phyloP scores from a whole-genome alignment of 2,797 vertebrate species.

The Avahi laniger region DNA sequence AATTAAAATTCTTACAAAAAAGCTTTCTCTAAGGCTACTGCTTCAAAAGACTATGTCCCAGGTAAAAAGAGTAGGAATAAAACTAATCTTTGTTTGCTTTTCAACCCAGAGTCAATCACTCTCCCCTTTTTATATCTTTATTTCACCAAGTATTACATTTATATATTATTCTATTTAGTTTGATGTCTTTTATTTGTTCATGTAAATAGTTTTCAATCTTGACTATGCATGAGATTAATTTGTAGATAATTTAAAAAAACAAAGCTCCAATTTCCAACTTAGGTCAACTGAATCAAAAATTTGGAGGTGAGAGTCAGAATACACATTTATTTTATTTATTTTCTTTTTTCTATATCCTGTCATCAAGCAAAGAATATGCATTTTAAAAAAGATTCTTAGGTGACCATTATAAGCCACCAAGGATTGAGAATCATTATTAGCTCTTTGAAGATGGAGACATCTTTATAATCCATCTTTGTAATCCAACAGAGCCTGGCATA shows the following conservation, averaged over 20 bases:
- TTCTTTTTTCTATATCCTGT: not conserved
- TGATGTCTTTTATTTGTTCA: slow-evolving; percentile 6
- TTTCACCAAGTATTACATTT: not conserved
- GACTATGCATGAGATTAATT: not conserved
- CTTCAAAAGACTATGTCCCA: not conserved
- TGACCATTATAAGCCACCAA: not conserved
- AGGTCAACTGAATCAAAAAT: not conserved
- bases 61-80: not conserved
- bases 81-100: not conserved
- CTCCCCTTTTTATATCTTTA: not conserved
- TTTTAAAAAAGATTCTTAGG: not conserved
- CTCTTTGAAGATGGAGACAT: not conserved
- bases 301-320: not conserved
- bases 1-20: slow-evolving; percentile 38
- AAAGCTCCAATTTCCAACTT: not conserved
- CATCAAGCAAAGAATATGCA: not conserved
- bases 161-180: not conserved
- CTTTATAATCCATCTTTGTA: not conserved
- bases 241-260: not conserved
- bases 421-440: not conserved
- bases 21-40: not conserved
- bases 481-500: not conserved
- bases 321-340: not conserved
- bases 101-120: not conserved
- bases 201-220: not conserved